These are phyloP conservation scores for Leiothrix lutea DNA, from an alignment of 2,113 vertebrate genomes.

Conservation along the genomic window DNA sequence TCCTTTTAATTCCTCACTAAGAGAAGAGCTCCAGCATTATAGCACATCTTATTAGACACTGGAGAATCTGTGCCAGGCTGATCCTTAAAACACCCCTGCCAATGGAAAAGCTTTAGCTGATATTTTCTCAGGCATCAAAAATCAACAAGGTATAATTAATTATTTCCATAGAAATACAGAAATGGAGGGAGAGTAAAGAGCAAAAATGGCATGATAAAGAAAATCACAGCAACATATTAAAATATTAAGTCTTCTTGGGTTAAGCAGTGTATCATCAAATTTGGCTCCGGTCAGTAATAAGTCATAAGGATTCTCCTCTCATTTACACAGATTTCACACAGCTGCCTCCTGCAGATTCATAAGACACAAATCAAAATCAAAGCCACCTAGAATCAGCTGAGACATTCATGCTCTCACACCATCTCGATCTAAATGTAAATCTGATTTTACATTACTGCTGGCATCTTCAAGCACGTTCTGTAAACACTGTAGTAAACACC, in stretches of 20 bases:
- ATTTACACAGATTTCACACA: not conserved
- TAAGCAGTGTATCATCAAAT: not conserved
- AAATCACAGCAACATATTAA: not conserved
- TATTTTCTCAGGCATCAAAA: not conserved
- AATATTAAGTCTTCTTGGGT: not conserved
- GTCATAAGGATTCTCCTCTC: not conserved
- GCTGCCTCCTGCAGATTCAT: not conserved
- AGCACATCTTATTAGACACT: not conserved
- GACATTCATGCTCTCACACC: not conserved
- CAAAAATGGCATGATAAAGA: not conserved
- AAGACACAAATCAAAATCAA: not conserved
- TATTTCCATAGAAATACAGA: not conserved
- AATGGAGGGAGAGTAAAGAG: not conserved
- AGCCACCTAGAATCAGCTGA: not conserved
- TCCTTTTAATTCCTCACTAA: not conserved
- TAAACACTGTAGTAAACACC: not conserved
- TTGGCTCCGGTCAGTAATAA: not conserved
- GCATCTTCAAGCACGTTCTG: not conserved
- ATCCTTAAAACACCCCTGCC: not conserved
- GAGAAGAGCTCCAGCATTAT: not conserved
- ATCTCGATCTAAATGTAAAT: not conserved
- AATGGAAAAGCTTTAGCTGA: not conserved
- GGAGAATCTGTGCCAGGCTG: not conserved
- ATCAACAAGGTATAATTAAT: not conserved
- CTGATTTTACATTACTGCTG: not conserved